A percentile compares a stretch with the other conserved stretches of the same genome.
Conservation (phyloP, 2,797 vertebrate genomes). For the Muscicapa striata region DNA sequence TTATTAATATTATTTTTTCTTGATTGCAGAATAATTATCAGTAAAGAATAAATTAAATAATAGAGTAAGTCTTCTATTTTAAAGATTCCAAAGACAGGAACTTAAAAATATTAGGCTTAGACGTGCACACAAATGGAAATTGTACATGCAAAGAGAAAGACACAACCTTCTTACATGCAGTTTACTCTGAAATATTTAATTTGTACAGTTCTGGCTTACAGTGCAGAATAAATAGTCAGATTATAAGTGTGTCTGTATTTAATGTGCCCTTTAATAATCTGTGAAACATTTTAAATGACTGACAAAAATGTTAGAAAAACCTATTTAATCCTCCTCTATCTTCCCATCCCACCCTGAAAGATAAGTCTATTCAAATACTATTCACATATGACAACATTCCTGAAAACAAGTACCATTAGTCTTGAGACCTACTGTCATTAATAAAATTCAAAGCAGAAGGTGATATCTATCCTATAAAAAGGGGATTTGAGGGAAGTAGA, state of each 20-base stretch:
- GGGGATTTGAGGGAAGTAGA: neutral
- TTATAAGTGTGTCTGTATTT: neutral
- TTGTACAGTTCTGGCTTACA: neutral
- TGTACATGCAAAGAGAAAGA: neutral
- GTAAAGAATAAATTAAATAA: neutral
- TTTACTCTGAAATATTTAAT: neutral
- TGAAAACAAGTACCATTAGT: neutral
- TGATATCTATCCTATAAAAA: neutral
- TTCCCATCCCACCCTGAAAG: neutral
- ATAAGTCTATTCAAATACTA: neutral
- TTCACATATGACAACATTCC: neutral
- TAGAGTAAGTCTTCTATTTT: neutral
- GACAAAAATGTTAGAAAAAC: neutral
- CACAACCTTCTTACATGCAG: neutral
- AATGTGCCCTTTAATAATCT: neutral
- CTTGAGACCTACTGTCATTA: neutral
- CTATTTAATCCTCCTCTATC: neutral
- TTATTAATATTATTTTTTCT: neutral
- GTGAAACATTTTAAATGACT: neutral
- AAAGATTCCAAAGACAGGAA: neutral
- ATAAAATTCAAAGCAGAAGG: neutral
- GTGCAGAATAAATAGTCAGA: neutral
- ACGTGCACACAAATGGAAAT: neutral
- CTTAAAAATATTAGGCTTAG: neutral
- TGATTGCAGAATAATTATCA: neutral